Percentiles rank a stretch among this genome's conserved stretches.
These are phyloP conservation scores for Hypanus sabinus DNA, from an alignment of 2,113 vertebrate species.

Conservation along the genomic window DNA sequence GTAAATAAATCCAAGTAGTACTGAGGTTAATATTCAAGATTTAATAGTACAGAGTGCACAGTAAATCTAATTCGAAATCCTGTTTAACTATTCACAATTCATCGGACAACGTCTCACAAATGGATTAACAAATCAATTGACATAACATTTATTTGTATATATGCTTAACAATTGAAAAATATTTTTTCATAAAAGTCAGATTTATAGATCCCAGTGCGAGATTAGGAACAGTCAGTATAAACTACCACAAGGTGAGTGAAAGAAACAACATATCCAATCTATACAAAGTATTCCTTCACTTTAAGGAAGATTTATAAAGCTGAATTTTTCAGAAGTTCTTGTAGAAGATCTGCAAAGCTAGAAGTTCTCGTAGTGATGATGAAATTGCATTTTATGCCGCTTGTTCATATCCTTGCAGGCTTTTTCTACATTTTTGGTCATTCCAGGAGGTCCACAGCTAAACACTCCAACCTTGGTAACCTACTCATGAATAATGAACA, in stretches of 20 bases:
- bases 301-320: not conserved
- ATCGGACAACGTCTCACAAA: not conserved
- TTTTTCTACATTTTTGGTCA: constrained; percentile 37
- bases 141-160: not conserved
- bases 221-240: not conserved
- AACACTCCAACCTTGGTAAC: constrained; percentile 36
- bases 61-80: not conserved
- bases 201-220: not conserved
- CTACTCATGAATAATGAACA: not conserved
- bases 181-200: not conserved
- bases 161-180: not conserved
- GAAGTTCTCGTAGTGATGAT: constrained; percentile 39
- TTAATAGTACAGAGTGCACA: not conserved
- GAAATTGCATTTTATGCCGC: constrained; percentile 9
- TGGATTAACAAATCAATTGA: too few species aligned
- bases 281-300: not conserved
- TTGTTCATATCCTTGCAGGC: constrained; percentile 35
- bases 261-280: not conserved
- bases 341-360: not conserved
- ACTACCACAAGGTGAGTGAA: not conserved
- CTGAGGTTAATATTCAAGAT: not conserved
- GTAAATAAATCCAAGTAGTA: not conserved
- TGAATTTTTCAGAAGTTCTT: not conserved
- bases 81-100: not conserved
- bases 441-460: constrained; percentile 38